Conservation (phyloP, 1,140 invertebrate species). For the Conus betulinus region DNA sequence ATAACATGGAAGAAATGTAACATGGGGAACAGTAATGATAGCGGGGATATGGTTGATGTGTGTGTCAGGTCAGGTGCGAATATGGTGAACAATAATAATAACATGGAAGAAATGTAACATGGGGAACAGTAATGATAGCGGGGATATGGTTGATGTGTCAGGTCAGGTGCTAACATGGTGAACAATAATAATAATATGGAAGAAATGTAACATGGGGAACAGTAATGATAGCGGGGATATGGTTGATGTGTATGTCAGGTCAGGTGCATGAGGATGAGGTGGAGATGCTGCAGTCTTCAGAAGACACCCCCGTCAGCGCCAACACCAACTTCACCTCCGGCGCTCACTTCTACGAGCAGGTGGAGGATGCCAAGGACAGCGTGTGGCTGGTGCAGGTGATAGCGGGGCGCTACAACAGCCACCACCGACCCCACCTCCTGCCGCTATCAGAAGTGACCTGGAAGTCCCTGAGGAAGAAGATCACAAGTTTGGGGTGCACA, state of each 20-base stretch:
- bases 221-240: too few relatives aligned
- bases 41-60: background rate
- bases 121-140: too few relatives aligned
- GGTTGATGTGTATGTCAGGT: slow-evolving; percentile 67
- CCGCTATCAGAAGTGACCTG: slow-evolving; percentile 66
- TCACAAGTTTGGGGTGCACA: slow-evolving; percentile 77
- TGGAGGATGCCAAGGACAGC: slow-evolving; percentile 80
- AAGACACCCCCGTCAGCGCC: slow-evolving; percentile 52
- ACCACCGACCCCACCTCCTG: background rate
- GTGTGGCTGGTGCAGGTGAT: slow-evolving; percentile 79
- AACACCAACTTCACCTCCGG: slow-evolving; percentile 77
- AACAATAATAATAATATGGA: too few relatives aligned
- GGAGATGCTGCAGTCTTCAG: slow-evolving; percentile 41
- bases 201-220: too few relatives aligned
- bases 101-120: too few relatives aligned
- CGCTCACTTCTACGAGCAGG: slow-evolving; percentile 77
- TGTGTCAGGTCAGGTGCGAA: slow-evolving; percentile 73
- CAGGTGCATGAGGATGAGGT: slow-evolving; percentile 69
- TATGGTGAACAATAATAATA: too few relatives aligned
- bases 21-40: too few relatives aligned
- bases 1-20: too few relatives aligned
- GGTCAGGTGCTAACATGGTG: slow-evolving; percentile 62
- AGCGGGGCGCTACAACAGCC: background rate
- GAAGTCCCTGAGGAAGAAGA: slow-evolving; percentile 73
- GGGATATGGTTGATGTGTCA: slow-evolving; percentile 29